phyloP scores from a whole-genome alignment of 1,140 invertebrate species.

The Heliconius nattereri region DNA sequence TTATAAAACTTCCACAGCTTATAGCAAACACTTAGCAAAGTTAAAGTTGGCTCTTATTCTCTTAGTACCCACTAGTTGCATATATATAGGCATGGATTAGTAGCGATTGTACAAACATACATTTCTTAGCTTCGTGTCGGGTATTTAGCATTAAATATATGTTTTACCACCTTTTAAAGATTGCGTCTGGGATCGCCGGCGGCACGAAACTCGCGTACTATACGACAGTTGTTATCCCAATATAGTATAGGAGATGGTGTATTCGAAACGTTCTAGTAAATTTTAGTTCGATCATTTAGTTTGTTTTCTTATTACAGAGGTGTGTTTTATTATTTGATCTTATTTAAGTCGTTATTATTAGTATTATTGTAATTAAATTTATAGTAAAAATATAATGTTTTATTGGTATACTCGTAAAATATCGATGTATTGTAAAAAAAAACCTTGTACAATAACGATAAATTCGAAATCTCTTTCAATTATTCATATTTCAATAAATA shows the following conservation, averaged over 20 bases:
- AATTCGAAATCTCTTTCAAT: too few relatives aligned
- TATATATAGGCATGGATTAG: constrained; percentile 35
- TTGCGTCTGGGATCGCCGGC: constrained; percentile 71
- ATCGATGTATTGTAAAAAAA: too few relatives aligned
- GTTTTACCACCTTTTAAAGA: constrained; percentile 81
- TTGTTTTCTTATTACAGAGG: not conserved
- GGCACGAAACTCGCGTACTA: constrained; percentile 71
- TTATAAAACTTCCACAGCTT: constrained; percentile 8
- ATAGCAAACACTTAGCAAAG: constrained; percentile 6
- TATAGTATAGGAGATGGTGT: constrained; percentile 49
- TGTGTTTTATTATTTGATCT: too few relatives aligned
- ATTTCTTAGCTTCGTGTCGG: constrained; percentile 66
- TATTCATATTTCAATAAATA: too few relatives aligned
- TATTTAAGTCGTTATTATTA: too few relatives aligned
- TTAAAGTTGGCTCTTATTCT: not conserved
- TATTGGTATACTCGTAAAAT: too few relatives aligned
- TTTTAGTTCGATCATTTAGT: not conserved
- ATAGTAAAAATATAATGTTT: too few relatives aligned
- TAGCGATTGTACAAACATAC: constrained; percentile 49
- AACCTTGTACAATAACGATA: too few relatives aligned
- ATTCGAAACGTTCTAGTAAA: not conserved
- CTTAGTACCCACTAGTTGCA: constrained; percentile 4
- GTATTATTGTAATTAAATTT: too few relatives aligned
- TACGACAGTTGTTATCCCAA: constrained; percentile 63
- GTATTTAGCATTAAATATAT: constrained; percentile 79